These are phyloP conservation scores for Polypedilum pembai DNA, from an alignment of 1,140 invertebrate genomes.

Conservation along the genomic window DNA sequence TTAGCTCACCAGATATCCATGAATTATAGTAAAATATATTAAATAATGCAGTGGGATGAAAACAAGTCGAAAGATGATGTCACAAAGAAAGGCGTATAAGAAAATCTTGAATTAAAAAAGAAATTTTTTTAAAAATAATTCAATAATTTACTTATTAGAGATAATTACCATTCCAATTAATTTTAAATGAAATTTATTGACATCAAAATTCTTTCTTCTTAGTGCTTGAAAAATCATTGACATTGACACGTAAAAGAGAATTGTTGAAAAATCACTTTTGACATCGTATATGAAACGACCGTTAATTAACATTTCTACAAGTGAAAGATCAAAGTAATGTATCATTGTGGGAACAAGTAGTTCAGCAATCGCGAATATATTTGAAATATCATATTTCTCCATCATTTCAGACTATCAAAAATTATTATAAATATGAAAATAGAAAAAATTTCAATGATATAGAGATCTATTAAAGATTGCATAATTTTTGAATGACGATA, in stretches of 20 bases:
- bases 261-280: not conserved
- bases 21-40: not conserved
- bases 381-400: not conserved
- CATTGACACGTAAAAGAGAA: not conserved
- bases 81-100: not conserved
- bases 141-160: no score
- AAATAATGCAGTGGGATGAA: not conserved
- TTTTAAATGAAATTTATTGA: not conserved
- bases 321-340: not conserved
- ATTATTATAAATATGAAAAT: not conserved
- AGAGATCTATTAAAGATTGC: not conserved
- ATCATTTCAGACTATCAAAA: not conserved
- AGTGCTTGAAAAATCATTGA: not conserved
- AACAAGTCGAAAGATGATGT: not conserved
- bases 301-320: not conserved
- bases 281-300: not conserved
- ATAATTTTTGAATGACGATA: no score
- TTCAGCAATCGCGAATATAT: not conserved
- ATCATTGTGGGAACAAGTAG: not conserved
- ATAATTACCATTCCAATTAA: not conserved
- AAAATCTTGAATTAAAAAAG: not conserved
- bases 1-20: not conserved
- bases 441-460: slow-evolving; percentile 12
- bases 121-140: not conserved
- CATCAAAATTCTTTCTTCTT: not conserved